Conservation (phyloP, 2,113 vertebrate genomes). For the Xiphorhynchus elegans region DNA sequence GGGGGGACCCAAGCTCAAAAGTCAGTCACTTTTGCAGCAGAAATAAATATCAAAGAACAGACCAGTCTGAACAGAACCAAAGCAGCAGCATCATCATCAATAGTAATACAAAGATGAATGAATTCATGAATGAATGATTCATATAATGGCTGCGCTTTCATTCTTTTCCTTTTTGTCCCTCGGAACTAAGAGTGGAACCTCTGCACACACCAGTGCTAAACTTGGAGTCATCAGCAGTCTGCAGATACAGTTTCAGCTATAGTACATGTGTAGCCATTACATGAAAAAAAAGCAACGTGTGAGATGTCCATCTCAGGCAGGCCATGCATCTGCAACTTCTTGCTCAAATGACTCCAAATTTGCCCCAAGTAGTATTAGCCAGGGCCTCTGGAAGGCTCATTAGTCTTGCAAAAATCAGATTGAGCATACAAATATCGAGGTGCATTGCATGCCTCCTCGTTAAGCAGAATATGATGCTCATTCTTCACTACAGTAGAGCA, state of each 20-base stretch:
- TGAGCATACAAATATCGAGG: rapidly evolving
- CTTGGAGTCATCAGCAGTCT: background rate
- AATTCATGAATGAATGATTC: conserved; percentile 1
- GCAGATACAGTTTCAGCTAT: background rate
- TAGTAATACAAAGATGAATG: background rate
- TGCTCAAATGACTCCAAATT: background rate
- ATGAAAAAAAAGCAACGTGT: background rate
- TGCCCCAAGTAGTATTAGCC: background rate
- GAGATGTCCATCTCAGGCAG: background rate
- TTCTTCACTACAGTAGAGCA: background rate
- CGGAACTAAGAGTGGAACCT: background rate
- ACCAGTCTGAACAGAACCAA: background rate
- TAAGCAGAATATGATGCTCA: background rate
- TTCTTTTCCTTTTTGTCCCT: background rate
- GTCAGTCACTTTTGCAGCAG: background rate
- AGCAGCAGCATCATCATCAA: background rate
- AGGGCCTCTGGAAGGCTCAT: background rate
- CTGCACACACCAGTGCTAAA: background rate
- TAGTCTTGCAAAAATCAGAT: background rate
- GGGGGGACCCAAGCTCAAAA: background rate
- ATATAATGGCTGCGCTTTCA: background rate
- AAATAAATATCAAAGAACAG: background rate
- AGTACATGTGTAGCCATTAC: background rate
- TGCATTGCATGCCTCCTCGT: background rate
- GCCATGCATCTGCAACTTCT: background rate